Percentiles rank a stretch among this genome's conserved stretches.
These are phyloP conservation scores for Cephus spinipes DNA, from an alignment of 2,888 invertebrate species.

Conservation along the genomic window DNA sequence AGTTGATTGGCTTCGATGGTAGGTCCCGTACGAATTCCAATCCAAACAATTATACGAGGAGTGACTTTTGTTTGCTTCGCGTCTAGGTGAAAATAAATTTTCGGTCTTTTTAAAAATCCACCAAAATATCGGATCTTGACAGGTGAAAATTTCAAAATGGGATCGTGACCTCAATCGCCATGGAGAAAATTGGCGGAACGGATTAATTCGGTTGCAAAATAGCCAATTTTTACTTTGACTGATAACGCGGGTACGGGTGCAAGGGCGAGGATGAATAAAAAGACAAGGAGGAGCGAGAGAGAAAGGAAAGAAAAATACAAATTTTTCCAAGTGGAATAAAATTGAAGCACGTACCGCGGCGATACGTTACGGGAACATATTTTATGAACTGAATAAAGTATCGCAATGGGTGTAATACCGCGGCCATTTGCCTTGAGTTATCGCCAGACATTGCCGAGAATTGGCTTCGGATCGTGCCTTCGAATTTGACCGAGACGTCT, in stretches of 20 bases:
- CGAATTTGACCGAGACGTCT: conserved; percentile 13
- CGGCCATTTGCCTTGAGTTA: conserved; percentile 53
- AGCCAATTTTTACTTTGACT: too few species aligned
- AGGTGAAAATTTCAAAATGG: too few species aligned
- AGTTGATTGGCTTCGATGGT: conserved; percentile 45
- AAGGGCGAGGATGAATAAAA: too few species aligned
- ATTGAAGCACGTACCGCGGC: conserved; percentile 56
- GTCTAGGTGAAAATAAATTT: conserved; percentile 14
- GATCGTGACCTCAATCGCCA: too few species aligned
- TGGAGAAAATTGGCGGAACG: too few species aligned
- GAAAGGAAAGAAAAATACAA: not conserved
- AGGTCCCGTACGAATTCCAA: conserved; percentile 27
- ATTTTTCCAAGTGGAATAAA: conserved; percentile 39
- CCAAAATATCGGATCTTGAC: not conserved
- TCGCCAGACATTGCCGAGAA: conserved; percentile 49
- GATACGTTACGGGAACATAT: conserved; percentile 57
- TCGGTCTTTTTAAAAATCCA: not conserved
- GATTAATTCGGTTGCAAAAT: too few species aligned
- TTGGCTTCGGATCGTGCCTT: conserved; percentile 52
- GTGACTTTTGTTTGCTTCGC: conserved; percentile 26
- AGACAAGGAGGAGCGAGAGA: not conserved
- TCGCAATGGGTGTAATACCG: conserved; percentile 52
- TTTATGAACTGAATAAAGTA: conserved; percentile 62
- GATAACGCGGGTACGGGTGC: too few species aligned
- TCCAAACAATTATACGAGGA: conserved; percentile 27